Evolutionary conservation across 2,797 vertebrate species (phyloP).

Genomic region (Masticophis lateralis): DNA sequence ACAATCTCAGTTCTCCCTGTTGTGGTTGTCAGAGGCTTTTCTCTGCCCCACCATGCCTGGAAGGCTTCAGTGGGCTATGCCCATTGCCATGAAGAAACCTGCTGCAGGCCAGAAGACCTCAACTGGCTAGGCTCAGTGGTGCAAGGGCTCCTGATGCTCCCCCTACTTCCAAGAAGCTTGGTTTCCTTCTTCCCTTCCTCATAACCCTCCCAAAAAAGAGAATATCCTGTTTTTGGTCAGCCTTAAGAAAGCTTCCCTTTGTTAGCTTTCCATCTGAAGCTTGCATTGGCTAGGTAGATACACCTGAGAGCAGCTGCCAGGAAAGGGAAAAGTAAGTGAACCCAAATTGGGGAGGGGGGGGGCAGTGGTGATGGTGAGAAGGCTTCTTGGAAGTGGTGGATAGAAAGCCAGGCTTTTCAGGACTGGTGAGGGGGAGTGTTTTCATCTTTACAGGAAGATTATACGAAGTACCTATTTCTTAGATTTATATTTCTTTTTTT

Average conservation of each 20-base stretch:
- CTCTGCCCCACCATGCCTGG: not conserved
- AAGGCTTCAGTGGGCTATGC: not conserved
- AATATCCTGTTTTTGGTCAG: not conserved
- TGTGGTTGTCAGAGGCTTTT: not conserved
- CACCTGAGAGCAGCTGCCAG: not conserved
- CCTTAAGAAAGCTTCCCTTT: not conserved
- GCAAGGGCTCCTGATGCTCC: not conserved
- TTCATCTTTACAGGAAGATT: not conserved
- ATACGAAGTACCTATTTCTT: not conserved
- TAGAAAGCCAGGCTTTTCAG: not conserved
- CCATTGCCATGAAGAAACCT: not conserved
- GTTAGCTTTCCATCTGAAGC: not conserved
- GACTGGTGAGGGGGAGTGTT: not conserved
- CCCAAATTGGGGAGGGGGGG: too few relatives aligned
- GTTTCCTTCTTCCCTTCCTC: not conserved
- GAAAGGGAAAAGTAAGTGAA: not conserved
- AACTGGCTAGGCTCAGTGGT: not conserved
- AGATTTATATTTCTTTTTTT: not conserved
- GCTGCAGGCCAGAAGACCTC: not conserved
- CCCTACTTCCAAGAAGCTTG: not conserved
- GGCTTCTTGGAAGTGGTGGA: not conserved
- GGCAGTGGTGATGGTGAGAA: not conserved
- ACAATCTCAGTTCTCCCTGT: not conserved
- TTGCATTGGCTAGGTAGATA: not conserved
- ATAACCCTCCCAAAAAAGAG: not conserved